Percentiles rank a stretch among this genome's conserved stretches.
These are phyloP conservation scores for Phalanger gymnotis DNA, from an alignment of 2,797 vertebrate genomes.

Conservation along the genomic window DNA sequence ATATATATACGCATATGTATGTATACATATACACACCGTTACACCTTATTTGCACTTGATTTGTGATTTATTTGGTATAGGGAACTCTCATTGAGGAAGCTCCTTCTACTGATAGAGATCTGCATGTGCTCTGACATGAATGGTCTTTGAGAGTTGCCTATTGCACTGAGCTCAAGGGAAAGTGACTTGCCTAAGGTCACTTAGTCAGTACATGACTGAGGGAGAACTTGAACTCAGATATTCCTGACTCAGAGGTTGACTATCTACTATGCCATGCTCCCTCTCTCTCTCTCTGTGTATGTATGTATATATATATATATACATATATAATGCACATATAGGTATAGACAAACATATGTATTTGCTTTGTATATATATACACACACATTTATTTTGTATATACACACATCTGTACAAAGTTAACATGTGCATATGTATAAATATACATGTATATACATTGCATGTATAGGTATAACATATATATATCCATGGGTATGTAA, in stretches of 20 bases:
- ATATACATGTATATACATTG: background rate
- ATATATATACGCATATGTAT: background rate
- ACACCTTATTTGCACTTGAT: background rate
- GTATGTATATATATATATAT: too few relatives aligned
- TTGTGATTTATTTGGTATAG: background rate
- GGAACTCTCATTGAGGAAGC: background rate
- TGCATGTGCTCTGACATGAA: background rate
- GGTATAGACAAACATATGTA: background rate
- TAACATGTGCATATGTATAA: background rate
- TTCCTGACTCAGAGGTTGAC: background rate
- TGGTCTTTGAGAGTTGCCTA: background rate
- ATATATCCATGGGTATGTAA: background rate
- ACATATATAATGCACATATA: too few relatives aligned
- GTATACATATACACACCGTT: background rate
- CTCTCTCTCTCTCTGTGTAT: too few relatives aligned
- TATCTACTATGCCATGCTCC: background rate
- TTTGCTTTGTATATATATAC: too few relatives aligned
- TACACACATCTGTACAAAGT: background rate
- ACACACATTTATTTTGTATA: background rate
- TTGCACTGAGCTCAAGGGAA: background rate
- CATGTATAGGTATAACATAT: background rate
- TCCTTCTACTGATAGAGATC: background rate
- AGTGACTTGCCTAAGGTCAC: background rate
- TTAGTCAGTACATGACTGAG: background rate
- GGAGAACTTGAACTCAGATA: background rate